These are phyloP conservation scores for Dendrolimus houi DNA, from an alignment of 2,888 invertebrate species.

Conservation along the genomic window DNA sequence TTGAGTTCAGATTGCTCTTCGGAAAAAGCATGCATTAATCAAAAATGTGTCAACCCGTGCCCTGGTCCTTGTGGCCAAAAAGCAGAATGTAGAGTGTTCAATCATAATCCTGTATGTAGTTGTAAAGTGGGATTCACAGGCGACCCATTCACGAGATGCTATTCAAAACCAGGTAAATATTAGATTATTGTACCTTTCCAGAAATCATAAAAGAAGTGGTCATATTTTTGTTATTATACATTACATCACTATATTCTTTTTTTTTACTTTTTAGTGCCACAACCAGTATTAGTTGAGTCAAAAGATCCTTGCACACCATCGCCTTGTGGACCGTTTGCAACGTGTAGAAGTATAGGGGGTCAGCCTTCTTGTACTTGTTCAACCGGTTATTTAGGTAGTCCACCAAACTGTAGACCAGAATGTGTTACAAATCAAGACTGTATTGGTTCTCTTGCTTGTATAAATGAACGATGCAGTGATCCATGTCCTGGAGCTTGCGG, in stretches of 20 bases:
- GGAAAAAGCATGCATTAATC: conserved; percentile 79
- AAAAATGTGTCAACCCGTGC: conserved; percentile 84
- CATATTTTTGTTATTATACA: too few relatives aligned
- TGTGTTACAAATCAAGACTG: conserved; percentile 82
- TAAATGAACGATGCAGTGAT: conserved; percentile 79
- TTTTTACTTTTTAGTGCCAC: conserved; percentile 32
- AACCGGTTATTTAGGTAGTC: conserved; percentile 77
- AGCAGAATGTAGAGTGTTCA: conserved; percentile 82
- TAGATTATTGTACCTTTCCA: background rate
- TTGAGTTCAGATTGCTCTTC: conserved; percentile 79
- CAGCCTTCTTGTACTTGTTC: conserved; percentile 79
- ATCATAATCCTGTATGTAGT: conserved; percentile 83
- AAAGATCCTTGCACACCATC: conserved; percentile 80
- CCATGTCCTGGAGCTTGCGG: conserved; percentile 84
- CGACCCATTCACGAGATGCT: conserved; percentile 82
- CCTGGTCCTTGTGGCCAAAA: conserved; percentile 83
- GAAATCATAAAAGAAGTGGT: too few relatives aligned
- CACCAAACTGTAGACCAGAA: conserved; percentile 82
- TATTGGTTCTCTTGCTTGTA: conserved; percentile 78
- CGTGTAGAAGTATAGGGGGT: conserved; percentile 72
- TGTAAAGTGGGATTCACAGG: conserved; percentile 78
- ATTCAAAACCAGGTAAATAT: conserved; percentile 60
- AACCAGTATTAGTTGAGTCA: conserved; percentile 48
- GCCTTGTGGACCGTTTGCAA: conserved; percentile 80
- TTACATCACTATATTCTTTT: background rate